Base-by-base conservation (phyloP, 2,797 vertebrate species). In the Sylvilagus floridanus region DNA sequence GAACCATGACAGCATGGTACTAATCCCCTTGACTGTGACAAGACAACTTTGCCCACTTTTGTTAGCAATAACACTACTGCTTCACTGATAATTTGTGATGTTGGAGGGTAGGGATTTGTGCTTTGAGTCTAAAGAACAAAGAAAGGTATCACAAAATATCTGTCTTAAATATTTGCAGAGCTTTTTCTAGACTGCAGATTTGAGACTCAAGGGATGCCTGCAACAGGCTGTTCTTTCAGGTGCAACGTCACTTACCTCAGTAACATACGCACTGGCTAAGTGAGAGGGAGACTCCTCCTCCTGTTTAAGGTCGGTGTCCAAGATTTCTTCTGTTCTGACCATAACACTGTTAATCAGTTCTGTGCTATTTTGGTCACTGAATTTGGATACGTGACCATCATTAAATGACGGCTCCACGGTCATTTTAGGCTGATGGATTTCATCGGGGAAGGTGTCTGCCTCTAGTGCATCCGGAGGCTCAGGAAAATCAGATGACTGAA, bases 161-260 rank as follows among this genome's bases (percentile, higher is more conserved):
- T 21, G 2, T 24, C 13, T 32, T n/a, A 91, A 68, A 65, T 50
- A 66, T 82, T 60, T 77, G 54, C 83, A 22, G 42, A 66, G 65
- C 10, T 76, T 11, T 79, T 89, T 78, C 57, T 54, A 79, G 76
- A 90, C 16, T 76, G 26, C 21, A 93, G 73, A 47, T 42, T 77
- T 86, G 52, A 72, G 30, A 30, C 47, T 37, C 47, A 82, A 68
- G 73, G 50, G 19, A 84, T 94, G 78, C 76, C 62, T 42, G 16
- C 21, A 26, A 19, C 7, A 71, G 50, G 32, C 52, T 85, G 2
- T 69, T 88, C 10, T 35, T 17, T 30, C 35, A 82, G 22, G 9
- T 63, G 54, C 21, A 30, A 65, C 97, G 97, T 97, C 24, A 69
- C 98, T 97, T 97, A 99, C 99, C 98, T 99, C 99, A 93, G 98